Base-by-base conservation (phyloP, 2,113 vertebrate genomes). In the Dasyurus viverrinus region DNA sequence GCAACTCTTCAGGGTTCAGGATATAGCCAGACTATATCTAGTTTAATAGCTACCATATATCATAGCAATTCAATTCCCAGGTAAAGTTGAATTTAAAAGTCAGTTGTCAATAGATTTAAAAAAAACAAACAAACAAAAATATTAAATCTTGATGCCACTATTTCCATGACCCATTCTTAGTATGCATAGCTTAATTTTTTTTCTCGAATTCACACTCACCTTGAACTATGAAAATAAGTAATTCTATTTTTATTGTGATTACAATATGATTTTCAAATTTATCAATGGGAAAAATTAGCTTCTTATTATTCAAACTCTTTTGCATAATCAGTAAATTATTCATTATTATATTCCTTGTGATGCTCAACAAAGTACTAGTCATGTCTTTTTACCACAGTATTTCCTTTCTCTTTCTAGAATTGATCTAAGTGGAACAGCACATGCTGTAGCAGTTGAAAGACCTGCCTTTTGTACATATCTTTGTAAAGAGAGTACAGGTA, bases 31-130 rank as follows among this genome's bases (percentile, higher is more conserved):
- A 90, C 95, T 95, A 98, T 97, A 95, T 97, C 95, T 89, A 95
- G 90, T 96, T 98, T 98, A 98, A 98, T 98, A 98, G 91, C 94
- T 95, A 96, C 95, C 96, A 98, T 98, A 93, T 92, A 98, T 98
- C 98, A 98, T 93, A 94, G 92, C 96, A 97, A 97, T 98, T 90
- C 97, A 98, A 98, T 98, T 98, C 98, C 96, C 95, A 98, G 90
- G 30, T 96, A 95, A 95, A 98, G 96, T 94, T 96, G 95, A 96
- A 98, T 96, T 96, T 94, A 98, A 98, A 98, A 97, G 96, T 54
- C 57, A 97, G 92, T 90, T 97, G 54, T n/a, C 93, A 91, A 96
- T 52, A 98, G 93, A 97, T 89, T 94, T 53, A 57, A 47, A 95
- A 52, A 57, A 47, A 96, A 6, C 0, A 48, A 48, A 48, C 48